These are phyloP conservation scores for Tragelaphus strepsiceros DNA, from an alignment of 2,113 vertebrate genomes.

Conservation along the genomic window DNA sequence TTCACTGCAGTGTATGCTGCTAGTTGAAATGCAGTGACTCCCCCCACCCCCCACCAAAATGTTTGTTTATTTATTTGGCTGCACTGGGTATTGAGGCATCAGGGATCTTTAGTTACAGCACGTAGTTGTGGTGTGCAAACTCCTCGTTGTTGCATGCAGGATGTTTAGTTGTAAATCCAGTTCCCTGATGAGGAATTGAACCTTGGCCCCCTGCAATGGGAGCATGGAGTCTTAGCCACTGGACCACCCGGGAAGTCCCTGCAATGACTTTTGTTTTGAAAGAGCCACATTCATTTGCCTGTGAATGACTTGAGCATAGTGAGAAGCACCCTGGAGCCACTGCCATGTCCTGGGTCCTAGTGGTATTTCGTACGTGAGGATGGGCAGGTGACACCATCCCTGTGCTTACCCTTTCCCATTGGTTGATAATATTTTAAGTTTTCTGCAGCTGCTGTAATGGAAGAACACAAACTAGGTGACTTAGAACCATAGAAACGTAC, in stretches of 20 bases:
- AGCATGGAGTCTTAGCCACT: not conserved
- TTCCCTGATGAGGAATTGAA: not conserved
- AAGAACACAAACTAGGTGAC: not conserved
- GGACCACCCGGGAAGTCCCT: not conserved
- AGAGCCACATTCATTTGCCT: not conserved
- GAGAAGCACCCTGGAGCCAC: not conserved
- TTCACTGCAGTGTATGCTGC: not conserved
- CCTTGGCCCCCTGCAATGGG: not conserved
- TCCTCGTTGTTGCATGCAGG: not conserved
- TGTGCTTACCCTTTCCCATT: not conserved
- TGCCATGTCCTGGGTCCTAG: not conserved
- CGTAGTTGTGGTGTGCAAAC: not conserved
- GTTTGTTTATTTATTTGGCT: not conserved
- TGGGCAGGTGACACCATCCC: not conserved
- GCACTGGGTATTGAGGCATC: not conserved
- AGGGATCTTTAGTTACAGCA: not conserved
- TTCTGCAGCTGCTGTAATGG: not conserved
- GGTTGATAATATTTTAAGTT: too few species aligned
- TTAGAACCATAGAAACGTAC: not conserved
- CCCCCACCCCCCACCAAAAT: not conserved
- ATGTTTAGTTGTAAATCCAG: not conserved
- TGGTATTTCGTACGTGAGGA: rapidly evolving
- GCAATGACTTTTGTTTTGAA: not conserved
- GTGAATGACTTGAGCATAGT: too few species aligned
- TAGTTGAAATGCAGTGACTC: not conserved